Evolutionary conservation across 1,140 invertebrate species (phyloP), one percentile per base, ranked within the genome.

Genomic region (Trachymyrmex septentrionalis): DNA sequence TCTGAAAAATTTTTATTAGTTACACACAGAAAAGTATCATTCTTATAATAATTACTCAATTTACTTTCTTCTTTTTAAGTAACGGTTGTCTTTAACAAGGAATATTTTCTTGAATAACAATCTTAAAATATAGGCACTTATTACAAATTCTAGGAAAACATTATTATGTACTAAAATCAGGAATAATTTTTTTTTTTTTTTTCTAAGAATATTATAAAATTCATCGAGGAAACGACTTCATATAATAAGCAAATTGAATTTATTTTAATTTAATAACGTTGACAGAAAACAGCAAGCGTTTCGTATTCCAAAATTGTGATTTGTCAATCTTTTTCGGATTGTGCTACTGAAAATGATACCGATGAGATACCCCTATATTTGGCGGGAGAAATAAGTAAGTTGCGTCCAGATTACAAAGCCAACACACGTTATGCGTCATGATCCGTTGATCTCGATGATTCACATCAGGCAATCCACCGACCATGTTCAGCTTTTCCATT

Each of bases 401-500:
- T 24, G 30, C 6, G 14, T 78, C 9, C 30, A 53, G 21, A 14
- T 57, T 27, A 5, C 30, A 44, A 57, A n/a, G 30, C 38, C 10
- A 7, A 9, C 34, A 9, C 34, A 12, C 38, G 27, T 59, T 61
- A 57, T 27, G 16, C 12, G 21, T 21, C 44, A 50, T 16, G 9
- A 80, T 69, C 48, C 53, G 16, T 44, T 57, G 67, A 30, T 73
- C 19, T 48, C 53, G 24, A 61, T 61, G 80, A 82, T n/a, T 80
- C 80, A 73, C 16, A 24, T 16, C 44, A 27, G 9, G 6, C 19
- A 6, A 71, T 30, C 34, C 34, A 57, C 19, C 5, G 61, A 16
- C 48, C 30, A 10, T 7, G 14, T 9, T 24, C 66, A n/a, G 71
- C 66, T 87, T 78, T 86, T 44, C 61, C 72, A 55, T 89, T 87